Evolutionary conservation across 2,797 vertebrate genomes (phyloP).

Genomic region (Manis pentadactyla): DNA sequence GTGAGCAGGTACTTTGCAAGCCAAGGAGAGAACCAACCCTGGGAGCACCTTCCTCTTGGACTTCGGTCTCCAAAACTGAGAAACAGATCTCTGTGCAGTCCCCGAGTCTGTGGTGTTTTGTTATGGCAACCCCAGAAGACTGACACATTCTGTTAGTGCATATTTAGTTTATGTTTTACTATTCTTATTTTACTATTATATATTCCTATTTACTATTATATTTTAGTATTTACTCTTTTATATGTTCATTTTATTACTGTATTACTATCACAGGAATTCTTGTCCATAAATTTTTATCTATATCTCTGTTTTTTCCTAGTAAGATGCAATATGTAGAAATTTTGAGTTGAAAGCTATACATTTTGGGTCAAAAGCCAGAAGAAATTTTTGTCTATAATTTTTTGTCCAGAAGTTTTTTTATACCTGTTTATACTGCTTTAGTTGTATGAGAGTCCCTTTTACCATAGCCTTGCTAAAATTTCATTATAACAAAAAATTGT

Average conservation of each 20-base stretch:
- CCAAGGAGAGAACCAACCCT: neutral
- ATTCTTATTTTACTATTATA: neutral
- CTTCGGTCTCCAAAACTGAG: neutral
- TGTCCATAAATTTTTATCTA: neutral
- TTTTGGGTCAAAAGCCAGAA: neutral
- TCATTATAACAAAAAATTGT: neutral
- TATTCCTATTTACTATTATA: neutral
- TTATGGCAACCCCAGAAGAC: neutral
- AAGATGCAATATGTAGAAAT: neutral
- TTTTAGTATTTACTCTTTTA: neutral
- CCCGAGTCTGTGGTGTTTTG: neutral
- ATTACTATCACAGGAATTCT: neutral
- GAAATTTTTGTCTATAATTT: neutral
- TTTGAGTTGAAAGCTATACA: neutral
- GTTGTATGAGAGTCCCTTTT: neutral
- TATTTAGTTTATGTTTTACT: neutral
- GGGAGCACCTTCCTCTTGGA: neutral
- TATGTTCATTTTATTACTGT: neutral
- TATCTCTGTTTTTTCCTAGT: neutral
- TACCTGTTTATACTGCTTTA: neutral
- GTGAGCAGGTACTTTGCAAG: neutral
- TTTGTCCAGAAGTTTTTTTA: neutral
- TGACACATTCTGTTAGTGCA: neutral
- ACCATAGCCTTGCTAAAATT: neutral
- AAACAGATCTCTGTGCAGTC: neutral